Evolutionary conservation across 2,797 vertebrate genomes (phyloP), one percentile per base, ranked within the genome.

Genomic region (Phoeniculus purpureus): DNA sequence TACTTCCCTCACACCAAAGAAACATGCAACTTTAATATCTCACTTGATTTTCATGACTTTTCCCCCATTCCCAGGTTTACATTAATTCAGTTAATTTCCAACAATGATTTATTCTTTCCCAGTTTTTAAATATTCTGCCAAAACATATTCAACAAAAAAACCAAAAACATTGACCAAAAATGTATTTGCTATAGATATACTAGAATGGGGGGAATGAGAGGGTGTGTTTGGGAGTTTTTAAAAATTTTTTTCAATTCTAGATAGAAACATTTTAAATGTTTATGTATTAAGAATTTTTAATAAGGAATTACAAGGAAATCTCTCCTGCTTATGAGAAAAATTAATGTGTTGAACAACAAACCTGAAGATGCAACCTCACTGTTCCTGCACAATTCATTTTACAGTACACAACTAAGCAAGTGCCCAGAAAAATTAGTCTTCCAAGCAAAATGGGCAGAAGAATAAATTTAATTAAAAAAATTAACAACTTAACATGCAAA

Each of bases 171-270:
- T 72, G 29, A 48, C 43, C 17, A 2, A 66, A 37, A 15, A 55
- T 1, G 1, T 20, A 48, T 45, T 81, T 83, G 15, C 74, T 47
- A 22, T 19, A 27, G 3, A 64, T 52, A 64, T 11, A 61, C 1
- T 27, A 13, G 2, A 5, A 14, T 10, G 9, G 5, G 14, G 16
- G 15, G 2, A 5, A 14, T 14, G 9, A 4, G 43, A 43, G 2
- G 2, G 2, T 21, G 9, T 17, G 21, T 8, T 31, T 32, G 32
- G 16, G 43, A 13, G 43, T 55, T 52, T 21, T 13, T 7, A 29
- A 48, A 43, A 43, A 43, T 43, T 43, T 43, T 43, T 43, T 43
- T 14, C 43, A 43, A 43, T 16, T 43, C 13, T 43, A 43, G 13
- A 43, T 43, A 43, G 10, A 43, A 40, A 29, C 6, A 15, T 64